These are phyloP conservation scores for Drosophila koepferae DNA, from an alignment of 2,888 invertebrate species.

Conservation along the genomic window DNA sequence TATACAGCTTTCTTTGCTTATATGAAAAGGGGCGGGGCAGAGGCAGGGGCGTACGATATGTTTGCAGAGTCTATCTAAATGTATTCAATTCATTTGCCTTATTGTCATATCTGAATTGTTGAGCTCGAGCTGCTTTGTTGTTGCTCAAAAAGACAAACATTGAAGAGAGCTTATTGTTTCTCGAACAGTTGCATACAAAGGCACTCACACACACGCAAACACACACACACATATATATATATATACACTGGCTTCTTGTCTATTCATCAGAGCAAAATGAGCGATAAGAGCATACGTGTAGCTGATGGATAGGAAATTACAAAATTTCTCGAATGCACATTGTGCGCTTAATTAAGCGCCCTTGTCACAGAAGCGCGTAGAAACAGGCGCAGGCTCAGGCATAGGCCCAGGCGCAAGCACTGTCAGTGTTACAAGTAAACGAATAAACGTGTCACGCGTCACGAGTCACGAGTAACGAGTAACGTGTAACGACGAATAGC, in stretches of 20 bases:
- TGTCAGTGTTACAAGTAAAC: not conserved
- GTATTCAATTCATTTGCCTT: conserved; percentile 62
- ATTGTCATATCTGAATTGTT: conserved; percentile 70
- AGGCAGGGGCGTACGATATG: conserved; percentile 11
- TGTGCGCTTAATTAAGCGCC: conserved; percentile 67
- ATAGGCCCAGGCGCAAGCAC: not conserved
- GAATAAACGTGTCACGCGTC: not conserved
- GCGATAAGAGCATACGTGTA: conserved; percentile 45
- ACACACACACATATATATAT: not conserved
- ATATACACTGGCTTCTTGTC: conserved; percentile 28
- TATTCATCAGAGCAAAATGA: conserved; percentile 51
- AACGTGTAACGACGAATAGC: conserved; percentile 5
- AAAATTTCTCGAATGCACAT: conserved; percentile 61
- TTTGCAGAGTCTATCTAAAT: conserved; percentile 31
- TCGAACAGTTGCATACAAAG: conserved; percentile 55
- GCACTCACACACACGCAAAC: conserved; percentile 27
- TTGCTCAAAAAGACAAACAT: conserved; percentile 74
- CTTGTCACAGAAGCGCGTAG: not conserved
- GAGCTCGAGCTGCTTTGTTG: conserved; percentile 64
- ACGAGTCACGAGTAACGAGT: not conserved
- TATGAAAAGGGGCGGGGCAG: not conserved
- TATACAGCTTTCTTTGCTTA: conserved; percentile 48
- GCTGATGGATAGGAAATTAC: conserved; percentile 71
- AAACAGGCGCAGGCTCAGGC: not conserved
- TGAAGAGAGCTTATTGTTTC: conserved; percentile 66